These are phyloP conservation scores for Paracyclopina nana DNA, from an alignment of 1,140 invertebrate species.

Conservation along the genomic window DNA sequence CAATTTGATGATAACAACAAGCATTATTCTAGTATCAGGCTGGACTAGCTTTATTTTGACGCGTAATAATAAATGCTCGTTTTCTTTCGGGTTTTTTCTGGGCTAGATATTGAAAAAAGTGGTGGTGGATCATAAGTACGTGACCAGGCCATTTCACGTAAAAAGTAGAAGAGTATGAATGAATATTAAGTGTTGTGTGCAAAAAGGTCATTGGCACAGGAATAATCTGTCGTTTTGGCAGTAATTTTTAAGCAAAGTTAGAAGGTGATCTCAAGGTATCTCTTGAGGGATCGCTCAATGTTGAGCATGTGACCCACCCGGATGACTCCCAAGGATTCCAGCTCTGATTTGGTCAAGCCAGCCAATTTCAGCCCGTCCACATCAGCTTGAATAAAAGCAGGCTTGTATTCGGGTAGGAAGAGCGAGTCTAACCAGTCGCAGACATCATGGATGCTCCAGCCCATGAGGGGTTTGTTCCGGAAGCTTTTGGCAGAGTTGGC, in stretches of 20 bases:
- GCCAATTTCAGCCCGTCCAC: constrained; percentile 31
- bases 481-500: too few relatives aligned
- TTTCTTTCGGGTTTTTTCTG: too few relatives aligned
- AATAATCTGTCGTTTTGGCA: not conserved
- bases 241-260: not conserved
- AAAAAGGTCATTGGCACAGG: not conserved
- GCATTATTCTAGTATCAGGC: too few relatives aligned
- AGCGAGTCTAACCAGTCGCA: constrained; percentile 32
- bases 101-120: too few relatives aligned
- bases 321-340: constrained; percentile 33
- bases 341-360: constrained; percentile 30
- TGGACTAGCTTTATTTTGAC: too few relatives aligned
- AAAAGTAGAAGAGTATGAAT: too few relatives aligned
- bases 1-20: too few relatives aligned
- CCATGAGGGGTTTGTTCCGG: constrained; percentile 27
- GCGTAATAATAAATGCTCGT: too few relatives aligned
- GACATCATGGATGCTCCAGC: constrained; percentile 32
- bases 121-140: too few relatives aligned
- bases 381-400: constrained; percentile 27
- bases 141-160: too few relatives aligned
- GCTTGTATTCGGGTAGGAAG: constrained; percentile 32
- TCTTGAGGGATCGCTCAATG: constrained; percentile 31
- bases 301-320: constrained; percentile 33
- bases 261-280: not conserved
- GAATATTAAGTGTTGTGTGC: not conserved